Conservation (phyloP, 2,888 invertebrate genomes). For the Leucoptera coffeella region DNA sequence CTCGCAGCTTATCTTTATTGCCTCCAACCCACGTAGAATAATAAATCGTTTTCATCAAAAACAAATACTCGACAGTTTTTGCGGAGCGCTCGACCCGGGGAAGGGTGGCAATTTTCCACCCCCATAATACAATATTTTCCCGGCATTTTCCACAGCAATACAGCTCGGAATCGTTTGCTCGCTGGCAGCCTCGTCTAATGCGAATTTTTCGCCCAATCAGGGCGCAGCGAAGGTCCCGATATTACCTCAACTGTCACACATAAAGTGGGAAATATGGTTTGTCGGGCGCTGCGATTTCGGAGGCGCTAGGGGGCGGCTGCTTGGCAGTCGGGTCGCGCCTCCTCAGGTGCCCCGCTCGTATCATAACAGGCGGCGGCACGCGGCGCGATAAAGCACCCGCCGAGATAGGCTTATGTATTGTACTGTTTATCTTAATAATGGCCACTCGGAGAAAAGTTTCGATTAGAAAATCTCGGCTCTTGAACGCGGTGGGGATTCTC, state of each 20-base stretch:
- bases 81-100: conserved; percentile 46
- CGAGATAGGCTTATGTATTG: conserved; percentile 56
- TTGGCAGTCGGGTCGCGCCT: conserved; percentile 9
- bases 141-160: conserved; percentile 55
- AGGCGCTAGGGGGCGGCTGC: conserved; percentile 12
- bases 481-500: conserved; percentile 14
- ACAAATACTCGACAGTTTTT: conserved; percentile 57
- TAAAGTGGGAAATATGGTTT: conserved; percentile 58
- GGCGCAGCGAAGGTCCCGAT: conserved; percentile 53
- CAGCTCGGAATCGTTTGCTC: conserved; percentile 53
- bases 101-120: conserved; percentile 53
- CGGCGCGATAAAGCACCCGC: conserved; percentile 54
- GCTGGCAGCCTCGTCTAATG: conserved; percentile 53
- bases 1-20: conserved; percentile 56
- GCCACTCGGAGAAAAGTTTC: conserved; percentile 46
- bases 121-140: conserved; percentile 55
- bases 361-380: conserved; percentile 11
- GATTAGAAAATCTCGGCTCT: conserved; percentile 37
- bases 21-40: conserved; percentile 56
- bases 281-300: conserved; percentile 18
- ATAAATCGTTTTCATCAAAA: conserved; percentile 56
- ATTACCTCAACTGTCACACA: conserved; percentile 58
- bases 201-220: conserved; percentile 57
- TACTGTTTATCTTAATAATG: conserved; percentile 55
- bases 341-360: neutral